These are phyloP conservation scores for Oostethus manadensis DNA, from an alignment of 2,113 vertebrate species.

Conservation along the genomic window DNA sequence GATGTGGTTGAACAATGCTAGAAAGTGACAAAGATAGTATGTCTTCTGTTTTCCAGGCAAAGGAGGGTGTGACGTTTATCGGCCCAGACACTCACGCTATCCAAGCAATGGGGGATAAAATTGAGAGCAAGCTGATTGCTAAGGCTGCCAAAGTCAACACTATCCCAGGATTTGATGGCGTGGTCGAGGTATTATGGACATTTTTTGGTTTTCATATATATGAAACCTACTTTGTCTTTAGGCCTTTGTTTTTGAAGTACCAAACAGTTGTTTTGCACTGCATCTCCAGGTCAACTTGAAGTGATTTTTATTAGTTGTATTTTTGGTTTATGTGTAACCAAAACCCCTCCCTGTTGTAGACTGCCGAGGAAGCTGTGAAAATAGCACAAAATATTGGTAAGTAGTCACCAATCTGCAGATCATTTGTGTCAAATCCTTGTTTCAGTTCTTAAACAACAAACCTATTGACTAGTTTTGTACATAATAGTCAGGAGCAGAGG, in stretches of 20 bases:
- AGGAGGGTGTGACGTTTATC: conserved; percentile 85
- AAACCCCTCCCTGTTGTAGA: conserved; percentile 79
- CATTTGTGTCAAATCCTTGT: not conserved
- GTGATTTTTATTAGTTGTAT: not conserved
- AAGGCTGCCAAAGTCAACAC: conserved; percentile 94
- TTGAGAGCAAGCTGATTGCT: conserved; percentile 96
- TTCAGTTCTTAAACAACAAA: not conserved
- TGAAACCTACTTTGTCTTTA: no score
- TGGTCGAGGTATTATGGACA: conserved; percentile 93
- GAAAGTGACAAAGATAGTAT: not conserved
- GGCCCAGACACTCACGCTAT: conserved; percentile 93
- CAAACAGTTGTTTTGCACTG: no score
- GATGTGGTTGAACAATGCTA: not conserved
- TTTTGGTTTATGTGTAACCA: conserved; percentile 4
- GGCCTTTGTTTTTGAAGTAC: no score
- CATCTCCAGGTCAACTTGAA: not conserved
- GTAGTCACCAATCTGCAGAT: conserved; percentile 24
- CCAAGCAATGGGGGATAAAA: conserved; percentile 98
- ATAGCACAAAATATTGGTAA: conserved; percentile 94
- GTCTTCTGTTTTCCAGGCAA: conserved; percentile 73
- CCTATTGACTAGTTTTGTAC: not conserved
- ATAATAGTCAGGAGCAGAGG: no score
- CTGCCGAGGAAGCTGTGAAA: conserved; percentile 91
- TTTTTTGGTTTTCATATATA: no score
- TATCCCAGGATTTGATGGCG: conserved; percentile 95